These are phyloP conservation scores for Galaxea fascicularis DNA, from an alignment of 92 coral and sea anemone species.

Conservation along the genomic window DNA sequence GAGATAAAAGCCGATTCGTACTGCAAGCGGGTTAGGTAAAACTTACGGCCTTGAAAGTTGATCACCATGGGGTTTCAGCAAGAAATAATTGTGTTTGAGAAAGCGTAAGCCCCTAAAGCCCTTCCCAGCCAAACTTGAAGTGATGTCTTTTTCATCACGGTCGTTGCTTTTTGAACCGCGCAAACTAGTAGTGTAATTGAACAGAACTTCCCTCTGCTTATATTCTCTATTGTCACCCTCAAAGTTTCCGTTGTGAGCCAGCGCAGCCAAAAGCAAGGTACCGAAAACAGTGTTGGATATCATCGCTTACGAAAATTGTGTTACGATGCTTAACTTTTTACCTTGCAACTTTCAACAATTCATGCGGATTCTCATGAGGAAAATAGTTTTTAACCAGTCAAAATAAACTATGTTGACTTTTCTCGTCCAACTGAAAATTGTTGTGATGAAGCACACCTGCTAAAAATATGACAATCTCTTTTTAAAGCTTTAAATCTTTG, in stretches of 20 bases:
- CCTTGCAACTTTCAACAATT: background rate
- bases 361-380: too few relatives aligned
- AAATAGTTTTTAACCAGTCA: background rate
- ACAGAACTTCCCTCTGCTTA: background rate
- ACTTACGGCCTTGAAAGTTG: constrained; percentile 16
- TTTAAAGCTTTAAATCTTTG: background rate
- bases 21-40: background rate
- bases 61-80: background rate
- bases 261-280: background rate
- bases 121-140: background rate
- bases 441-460: background rate
- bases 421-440: constrained; percentile 3
- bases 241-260: background rate
- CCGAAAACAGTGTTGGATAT: background rate
- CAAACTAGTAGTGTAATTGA: background rate
- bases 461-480: constrained; percentile 2
- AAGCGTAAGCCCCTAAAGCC: background rate
- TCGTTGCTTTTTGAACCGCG: background rate
- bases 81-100: constrained; percentile 28
- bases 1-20: too few relatives aligned
- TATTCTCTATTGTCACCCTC: background rate
- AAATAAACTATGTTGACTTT: constrained; percentile 12
- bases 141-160: background rate
- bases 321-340: too few relatives aligned
- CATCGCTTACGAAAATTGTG: background rate